Evolutionary conservation across 2,113 vertebrate species (phyloP).

Genomic region (Chauna torquata): DNA sequence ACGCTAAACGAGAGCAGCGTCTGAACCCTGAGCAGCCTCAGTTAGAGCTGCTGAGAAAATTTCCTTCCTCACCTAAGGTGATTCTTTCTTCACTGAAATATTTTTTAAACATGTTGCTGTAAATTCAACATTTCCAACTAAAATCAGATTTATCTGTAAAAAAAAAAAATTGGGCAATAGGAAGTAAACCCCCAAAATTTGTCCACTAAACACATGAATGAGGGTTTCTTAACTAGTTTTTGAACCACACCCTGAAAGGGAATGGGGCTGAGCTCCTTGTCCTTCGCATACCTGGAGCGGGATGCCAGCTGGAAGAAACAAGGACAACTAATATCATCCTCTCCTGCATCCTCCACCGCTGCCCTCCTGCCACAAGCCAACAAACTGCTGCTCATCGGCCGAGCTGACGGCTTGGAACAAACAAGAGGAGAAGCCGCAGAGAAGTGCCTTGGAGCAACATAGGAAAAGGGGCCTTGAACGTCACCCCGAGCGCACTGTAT

Average conservation of each 20-base stretch:
- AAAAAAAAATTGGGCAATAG: neutral
- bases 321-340: neutral
- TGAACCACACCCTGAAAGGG: neutral
- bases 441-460: neutral
- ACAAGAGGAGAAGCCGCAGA: neutral
- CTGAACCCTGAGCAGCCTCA: neutral
- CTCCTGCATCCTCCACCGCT: neutral
- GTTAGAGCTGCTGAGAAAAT: neutral
- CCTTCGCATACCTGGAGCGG: neutral
- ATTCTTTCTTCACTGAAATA: neutral
- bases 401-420: neutral
- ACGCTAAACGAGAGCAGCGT: neutral
- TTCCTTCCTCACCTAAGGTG: neutral
- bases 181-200: neutral
- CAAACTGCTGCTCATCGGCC: neutral
- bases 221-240: neutral
- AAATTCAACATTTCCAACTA: neutral
- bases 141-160: neutral
- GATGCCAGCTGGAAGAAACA: neutral
- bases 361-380: neutral
- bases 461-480: neutral
- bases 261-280: neutral
- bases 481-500: too few species aligned
- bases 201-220: neutral
- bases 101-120: neutral